These are phyloP conservation scores for Drosophila percnosoma DNA, from an alignment of 2,888 invertebrate species.

Conservation along the genomic window DNA sequence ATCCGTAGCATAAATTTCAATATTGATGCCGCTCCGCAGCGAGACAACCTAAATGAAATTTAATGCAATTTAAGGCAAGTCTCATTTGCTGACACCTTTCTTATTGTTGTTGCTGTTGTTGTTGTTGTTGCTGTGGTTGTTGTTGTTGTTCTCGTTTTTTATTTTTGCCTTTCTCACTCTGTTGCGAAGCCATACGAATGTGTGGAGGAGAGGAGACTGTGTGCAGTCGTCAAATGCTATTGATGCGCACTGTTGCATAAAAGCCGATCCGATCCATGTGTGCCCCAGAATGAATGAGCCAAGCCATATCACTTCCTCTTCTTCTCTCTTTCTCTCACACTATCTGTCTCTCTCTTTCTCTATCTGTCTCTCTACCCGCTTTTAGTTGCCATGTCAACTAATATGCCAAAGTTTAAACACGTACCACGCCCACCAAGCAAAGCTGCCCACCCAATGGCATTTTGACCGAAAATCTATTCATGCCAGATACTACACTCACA, in stretches of 20 bases:
- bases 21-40: slow-evolving; percentile 59
- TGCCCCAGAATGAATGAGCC: slow-evolving; percentile 54
- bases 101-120: slow-evolving; percentile 21
- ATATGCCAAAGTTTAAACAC: slow-evolving; percentile 43
- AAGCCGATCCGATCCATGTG: slow-evolving; percentile 64
- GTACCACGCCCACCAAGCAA: slow-evolving; percentile 45
- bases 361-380: background rate
- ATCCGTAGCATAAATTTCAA: slow-evolving; percentile 78
- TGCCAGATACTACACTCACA: slow-evolving; percentile 15
- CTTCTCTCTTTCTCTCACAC: background rate
- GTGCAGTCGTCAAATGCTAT: slow-evolving; percentile 57
- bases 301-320: slow-evolving; percentile 40
- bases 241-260: slow-evolving; percentile 76
- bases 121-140: background rate
- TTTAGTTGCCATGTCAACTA: slow-evolving; percentile 56
- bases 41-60: slow-evolving; percentile 73
- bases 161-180: slow-evolving; percentile 15
- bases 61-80: slow-evolving; percentile 71
- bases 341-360: background rate
- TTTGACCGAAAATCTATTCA: slow-evolving; percentile 50
- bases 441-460: slow-evolving; percentile 39
- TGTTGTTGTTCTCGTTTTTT: background rate
- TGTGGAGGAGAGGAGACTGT: slow-evolving; percentile 27
- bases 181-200: slow-evolving; percentile 65
- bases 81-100: slow-evolving; percentile 58